These are phyloP conservation scores for Hydrotaea cyrtoneurina DNA, from an alignment of 2,888 invertebrate species.

Conservation along the genomic window DNA sequence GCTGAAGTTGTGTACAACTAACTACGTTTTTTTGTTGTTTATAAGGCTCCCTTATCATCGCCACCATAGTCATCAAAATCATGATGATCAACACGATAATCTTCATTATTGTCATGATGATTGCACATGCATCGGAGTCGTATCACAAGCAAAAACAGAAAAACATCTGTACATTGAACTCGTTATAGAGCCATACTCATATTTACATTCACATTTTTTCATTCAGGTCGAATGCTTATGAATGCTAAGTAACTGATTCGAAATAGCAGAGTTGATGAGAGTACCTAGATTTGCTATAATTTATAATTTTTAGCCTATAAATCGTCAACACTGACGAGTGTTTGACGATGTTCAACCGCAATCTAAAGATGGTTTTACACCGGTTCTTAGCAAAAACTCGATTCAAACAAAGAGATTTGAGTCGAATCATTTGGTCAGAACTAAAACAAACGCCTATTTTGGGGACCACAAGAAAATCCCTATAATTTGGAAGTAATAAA, in stretches of 20 bases:
- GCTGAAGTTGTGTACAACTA: not conserved
- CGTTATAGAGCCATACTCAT: not conserved
- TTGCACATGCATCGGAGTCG: not conserved
- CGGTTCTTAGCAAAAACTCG: too few relatives aligned
- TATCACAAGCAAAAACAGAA: not conserved
- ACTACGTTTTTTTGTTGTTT: not conserved
- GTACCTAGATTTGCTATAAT: not conserved
- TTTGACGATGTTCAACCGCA: too few relatives aligned
- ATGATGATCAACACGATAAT: not conserved
- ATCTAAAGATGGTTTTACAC: too few relatives aligned
- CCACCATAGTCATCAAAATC: not conserved
- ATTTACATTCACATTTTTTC: not conserved
- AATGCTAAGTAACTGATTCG: too few relatives aligned
- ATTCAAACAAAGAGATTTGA: too few relatives aligned
- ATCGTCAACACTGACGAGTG: too few relatives aligned
- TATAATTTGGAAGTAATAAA: too few relatives aligned
- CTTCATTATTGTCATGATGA: not conserved
- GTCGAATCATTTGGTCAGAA: too few relatives aligned
- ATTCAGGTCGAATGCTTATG: not conserved
- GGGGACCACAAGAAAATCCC: too few relatives aligned
- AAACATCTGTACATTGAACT: not conserved
- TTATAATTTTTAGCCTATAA: too few relatives aligned
- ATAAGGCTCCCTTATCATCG: slow-evolving; percentile 4
- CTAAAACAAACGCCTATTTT: too few relatives aligned
- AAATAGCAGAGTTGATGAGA: too few relatives aligned